These are phyloP conservation scores for Lasioglossum calceatum DNA, from an alignment of 2,888 invertebrate species.

Conservation along the genomic window DNA sequence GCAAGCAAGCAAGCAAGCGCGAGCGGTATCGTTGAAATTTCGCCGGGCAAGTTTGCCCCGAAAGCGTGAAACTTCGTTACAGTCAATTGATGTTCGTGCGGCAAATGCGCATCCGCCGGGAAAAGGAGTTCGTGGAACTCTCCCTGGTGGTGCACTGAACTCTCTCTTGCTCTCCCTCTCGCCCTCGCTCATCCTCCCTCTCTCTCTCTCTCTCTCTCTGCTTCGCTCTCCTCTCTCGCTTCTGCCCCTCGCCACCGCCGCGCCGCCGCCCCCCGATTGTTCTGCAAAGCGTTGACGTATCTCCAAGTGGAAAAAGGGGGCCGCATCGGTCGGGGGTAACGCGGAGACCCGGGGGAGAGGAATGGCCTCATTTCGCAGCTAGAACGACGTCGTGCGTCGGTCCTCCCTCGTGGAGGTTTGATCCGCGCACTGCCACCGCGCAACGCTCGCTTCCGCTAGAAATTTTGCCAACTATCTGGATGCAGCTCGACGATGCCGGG, in stretches of 20 bases:
- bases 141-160: conserved; percentile 76
- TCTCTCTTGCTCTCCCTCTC: conserved; percentile 67
- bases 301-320: conserved; percentile 71
- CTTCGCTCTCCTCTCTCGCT: conserved; percentile 31
- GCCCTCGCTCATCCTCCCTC: conserved; percentile 16
- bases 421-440: conserved; percentile 54
- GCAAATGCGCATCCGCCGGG: conserved; percentile 62
- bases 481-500: not conserved
- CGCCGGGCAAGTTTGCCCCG: conserved; percentile 32
- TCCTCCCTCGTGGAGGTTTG: conserved; percentile 58
- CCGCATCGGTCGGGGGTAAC: conserved; percentile 55
- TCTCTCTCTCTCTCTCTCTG: conserved; percentile 71
- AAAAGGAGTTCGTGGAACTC: conserved; percentile 73
- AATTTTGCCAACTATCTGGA: conserved; percentile 23
- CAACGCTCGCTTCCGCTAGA: conserved; percentile 33
- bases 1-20: not conserved
- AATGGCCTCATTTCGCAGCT: conserved; percentile 77
- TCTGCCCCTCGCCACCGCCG: not conserved
- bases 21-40: conserved; percentile 29
- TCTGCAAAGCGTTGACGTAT: conserved; percentile 78
- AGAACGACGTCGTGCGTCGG: conserved; percentile 59
- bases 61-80: conserved; percentile 66
- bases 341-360: conserved; percentile 64
- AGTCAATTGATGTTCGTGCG: conserved; percentile 64
- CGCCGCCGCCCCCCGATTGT: conserved; percentile 73